Conservation (phyloP, 2,888 invertebrate species). For the Heliconius ismenius region DNA sequence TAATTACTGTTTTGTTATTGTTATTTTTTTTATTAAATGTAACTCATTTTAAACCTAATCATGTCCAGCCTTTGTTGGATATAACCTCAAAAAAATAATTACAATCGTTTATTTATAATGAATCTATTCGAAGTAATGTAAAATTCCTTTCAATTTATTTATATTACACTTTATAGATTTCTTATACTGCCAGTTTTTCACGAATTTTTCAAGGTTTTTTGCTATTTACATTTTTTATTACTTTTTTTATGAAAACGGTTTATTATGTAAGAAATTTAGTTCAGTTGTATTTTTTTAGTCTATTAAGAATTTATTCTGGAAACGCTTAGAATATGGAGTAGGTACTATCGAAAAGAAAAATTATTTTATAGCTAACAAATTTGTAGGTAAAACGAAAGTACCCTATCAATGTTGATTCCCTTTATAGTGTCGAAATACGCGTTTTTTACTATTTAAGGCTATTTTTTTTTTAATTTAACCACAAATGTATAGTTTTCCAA, state of each 20-base stretch:
- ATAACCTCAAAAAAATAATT: neutral
- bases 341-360: constrained; percentile 7
- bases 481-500: no score
- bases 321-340: neutral
- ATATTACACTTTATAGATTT: constrained; percentile 5
- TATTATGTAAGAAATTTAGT: neutral
- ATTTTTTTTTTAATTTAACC: no score
- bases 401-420: no score
- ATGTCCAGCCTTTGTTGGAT: neutral
- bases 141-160: constrained; percentile 21
- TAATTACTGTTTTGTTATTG: neutral
- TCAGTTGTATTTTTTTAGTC: neutral
- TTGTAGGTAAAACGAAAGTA: no score
- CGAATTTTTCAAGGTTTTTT: constrained; percentile 28
- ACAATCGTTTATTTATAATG: neutral
- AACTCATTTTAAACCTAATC: neutral
- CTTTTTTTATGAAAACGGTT: neutral
- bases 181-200: constrained; percentile 27
- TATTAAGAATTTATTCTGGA: neutral
- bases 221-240: constrained; percentile 24
- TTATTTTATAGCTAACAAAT: no score
- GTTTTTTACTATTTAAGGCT: no score
- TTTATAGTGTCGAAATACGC: no score
- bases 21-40: neutral
- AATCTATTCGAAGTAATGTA: constrained; percentile 16